Conservation (phyloP, 2,113 vertebrate species). For the Enhydra lutris region DNA sequence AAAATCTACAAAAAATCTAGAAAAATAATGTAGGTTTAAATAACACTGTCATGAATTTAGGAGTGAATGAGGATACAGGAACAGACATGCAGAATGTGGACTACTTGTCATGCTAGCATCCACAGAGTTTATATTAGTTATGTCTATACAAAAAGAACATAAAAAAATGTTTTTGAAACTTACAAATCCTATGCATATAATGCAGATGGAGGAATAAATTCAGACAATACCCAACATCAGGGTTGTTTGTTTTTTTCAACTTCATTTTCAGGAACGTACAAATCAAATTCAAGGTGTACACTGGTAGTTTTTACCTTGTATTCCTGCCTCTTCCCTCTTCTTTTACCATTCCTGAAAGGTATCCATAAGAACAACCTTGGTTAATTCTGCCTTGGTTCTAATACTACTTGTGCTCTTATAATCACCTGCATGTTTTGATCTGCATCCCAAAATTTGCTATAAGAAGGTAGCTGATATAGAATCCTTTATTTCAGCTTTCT, state of each 20-base stretch:
- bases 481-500: background rate
- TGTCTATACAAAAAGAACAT: background rate
- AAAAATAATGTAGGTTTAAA: background rate
- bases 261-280: background rate
- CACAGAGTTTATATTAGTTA: background rate
- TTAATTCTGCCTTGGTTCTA: background rate
- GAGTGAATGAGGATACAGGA: background rate
- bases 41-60: background rate
- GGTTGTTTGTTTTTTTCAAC: background rate
- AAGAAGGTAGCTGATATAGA: background rate
- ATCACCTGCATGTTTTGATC: background rate
- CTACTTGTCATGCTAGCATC: background rate
- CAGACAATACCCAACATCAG: background rate
- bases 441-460: background rate
- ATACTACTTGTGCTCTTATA: background rate
- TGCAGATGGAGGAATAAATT: background rate
- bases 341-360: background rate
- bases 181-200: background rate
- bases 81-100: background rate
- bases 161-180: background rate
- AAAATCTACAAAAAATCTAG: background rate
- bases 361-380: background rate
- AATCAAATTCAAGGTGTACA: background rate
- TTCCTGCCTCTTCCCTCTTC: background rate
- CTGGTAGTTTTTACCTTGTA: background rate